Evolutionary conservation across 2,113 vertebrate species (phyloP).

Genomic region (Axis porcinus): DNA sequence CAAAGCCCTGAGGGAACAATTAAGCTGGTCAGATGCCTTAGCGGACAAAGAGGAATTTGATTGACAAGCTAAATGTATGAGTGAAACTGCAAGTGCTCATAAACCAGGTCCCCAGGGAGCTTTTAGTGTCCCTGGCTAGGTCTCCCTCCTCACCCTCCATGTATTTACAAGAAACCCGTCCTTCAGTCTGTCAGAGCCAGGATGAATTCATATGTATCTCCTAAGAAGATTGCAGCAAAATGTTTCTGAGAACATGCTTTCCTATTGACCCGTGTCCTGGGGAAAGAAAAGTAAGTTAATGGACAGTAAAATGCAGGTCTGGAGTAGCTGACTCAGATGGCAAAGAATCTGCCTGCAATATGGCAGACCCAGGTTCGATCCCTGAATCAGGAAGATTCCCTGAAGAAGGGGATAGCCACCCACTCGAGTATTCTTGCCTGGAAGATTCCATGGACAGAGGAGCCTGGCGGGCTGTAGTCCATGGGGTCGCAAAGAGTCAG

Average conservation of each 20-base stretch:
- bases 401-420: not conserved
- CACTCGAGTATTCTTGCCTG: not conserved
- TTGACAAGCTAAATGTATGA: slow-evolving; percentile 7
- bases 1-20: slow-evolving; percentile 24
- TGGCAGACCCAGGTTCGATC: not conserved
- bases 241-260: not conserved
- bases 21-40: not conserved
- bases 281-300: not conserved
- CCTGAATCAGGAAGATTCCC: not conserved
- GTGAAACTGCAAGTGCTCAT: not conserved
- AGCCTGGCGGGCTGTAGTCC: not conserved
- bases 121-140: not conserved
- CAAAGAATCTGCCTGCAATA: not conserved
- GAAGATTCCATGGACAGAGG: not conserved
- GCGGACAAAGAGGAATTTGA: not conserved
- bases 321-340: not conserved
- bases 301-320: not conserved
- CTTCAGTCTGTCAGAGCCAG: not conserved
- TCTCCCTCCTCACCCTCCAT: not conserved
- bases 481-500: not conserved
- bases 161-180: not conserved
- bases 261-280: not conserved
- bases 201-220: not conserved
- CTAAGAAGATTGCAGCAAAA: not conserved
- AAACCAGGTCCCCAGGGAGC: not conserved